These are phyloP conservation scores for Misgurnus anguillicaudatus DNA, from an alignment of 2,113 vertebrate species.

Conservation along the genomic window DNA sequence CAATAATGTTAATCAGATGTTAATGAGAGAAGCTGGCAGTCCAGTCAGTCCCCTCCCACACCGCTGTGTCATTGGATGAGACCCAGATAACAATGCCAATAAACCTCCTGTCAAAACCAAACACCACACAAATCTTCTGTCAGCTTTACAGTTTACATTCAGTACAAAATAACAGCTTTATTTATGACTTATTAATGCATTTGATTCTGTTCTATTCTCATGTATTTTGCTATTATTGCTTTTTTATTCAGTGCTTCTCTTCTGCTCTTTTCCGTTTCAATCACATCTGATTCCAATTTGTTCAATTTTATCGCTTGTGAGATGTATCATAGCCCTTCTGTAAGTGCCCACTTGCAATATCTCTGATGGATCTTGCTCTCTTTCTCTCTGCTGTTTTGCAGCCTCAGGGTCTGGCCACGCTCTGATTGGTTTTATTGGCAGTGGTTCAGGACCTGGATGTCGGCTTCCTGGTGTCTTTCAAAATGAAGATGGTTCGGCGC, in stretches of 20 bases:
- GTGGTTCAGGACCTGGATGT: slow-evolving; percentile 59
- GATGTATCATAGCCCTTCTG: slow-evolving; percentile 1
- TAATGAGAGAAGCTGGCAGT: slow-evolving; percentile 49
- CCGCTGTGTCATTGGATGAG: slow-evolving; percentile 21
- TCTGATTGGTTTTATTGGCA: slow-evolving; percentile 70
- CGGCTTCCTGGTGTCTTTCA: slow-evolving; percentile 56
- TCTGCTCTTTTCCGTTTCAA: neutral
- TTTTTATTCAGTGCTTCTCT: neutral
- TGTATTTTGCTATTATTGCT: slow-evolving; percentile 13
- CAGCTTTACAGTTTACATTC: slow-evolving; percentile 11
- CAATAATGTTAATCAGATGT: slow-evolving; percentile 49
- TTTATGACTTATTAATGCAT: slow-evolving; percentile 5
- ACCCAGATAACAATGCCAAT: slow-evolving; percentile 3
- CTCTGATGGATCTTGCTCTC: slow-evolving; percentile 42
- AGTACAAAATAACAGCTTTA: neutral
- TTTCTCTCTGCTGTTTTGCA: neutral
- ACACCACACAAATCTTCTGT: slow-evolving; percentile 16
- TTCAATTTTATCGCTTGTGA: neutral
- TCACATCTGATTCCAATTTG: slow-evolving; percentile 9
- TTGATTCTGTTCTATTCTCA: slow-evolving; percentile 30
- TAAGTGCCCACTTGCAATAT: neutral
- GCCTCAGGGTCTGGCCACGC: slow-evolving; percentile 56
- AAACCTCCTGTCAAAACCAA: slow-evolving; percentile 9
- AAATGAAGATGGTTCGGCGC: slow-evolving; percentile 68
- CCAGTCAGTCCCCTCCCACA: slow-evolving; percentile 36